phyloP scores from a whole-genome alignment of 2,797 vertebrate species.

The Sebastolobus altivelis region DNA sequence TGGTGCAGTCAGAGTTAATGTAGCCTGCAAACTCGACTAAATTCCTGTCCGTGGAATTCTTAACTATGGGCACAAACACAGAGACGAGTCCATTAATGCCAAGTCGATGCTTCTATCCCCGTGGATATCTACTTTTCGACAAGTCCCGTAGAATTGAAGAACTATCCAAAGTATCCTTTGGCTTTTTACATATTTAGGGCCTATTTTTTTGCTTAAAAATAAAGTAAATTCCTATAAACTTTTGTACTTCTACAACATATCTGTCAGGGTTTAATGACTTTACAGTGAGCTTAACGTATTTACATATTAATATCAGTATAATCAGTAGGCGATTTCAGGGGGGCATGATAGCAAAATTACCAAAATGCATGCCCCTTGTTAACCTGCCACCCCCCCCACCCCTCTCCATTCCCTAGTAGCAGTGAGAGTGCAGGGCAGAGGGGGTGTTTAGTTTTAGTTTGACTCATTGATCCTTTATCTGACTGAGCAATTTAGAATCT shows the following conservation, averaged over 20 bases:
- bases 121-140: background rate
- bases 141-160: background rate
- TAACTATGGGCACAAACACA: conserved; percentile 62
- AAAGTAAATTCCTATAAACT: background rate
- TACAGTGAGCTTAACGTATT: background rate
- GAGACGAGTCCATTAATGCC: conserved; percentile 61
- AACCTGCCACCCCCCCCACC: too few relatives aligned
- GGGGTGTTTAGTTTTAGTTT: too few relatives aligned
- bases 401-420: too few relatives aligned
- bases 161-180: background rate
- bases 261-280: background rate
- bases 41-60: conserved; percentile 62
- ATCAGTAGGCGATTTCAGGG: too few relatives aligned
- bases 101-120: conserved; percentile 25
- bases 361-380: too few relatives aligned
- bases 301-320: background rate
- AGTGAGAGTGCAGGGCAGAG: too few relatives aligned
- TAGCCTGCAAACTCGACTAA: conserved; percentile 61
- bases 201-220: background rate
- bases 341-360: too few relatives aligned
- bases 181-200: background rate
- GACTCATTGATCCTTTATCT: too few relatives aligned
- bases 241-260: too few relatives aligned
- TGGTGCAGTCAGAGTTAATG: conserved; percentile 65
- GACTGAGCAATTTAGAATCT: too few relatives aligned